Evolutionary conservation across 2,797 vertebrate species (phyloP), one percentile per base, ranked within the genome.

Genomic region (Enteromius trimaculatus): DNA sequence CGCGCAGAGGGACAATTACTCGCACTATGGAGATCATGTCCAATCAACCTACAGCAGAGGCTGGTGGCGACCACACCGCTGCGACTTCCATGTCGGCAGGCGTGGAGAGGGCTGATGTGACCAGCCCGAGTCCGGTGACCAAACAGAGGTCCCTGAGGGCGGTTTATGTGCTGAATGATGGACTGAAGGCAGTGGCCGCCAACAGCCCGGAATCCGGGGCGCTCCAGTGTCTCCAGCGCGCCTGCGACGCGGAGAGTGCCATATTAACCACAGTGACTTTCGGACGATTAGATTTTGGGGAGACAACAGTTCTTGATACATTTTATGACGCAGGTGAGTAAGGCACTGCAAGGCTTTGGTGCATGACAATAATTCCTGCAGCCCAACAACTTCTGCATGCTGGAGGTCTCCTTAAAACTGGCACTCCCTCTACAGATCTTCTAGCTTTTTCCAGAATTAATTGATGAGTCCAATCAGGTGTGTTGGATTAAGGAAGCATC

Each of bases 261-360:
- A 95, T 95, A 88, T 95, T 98, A 23, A 92, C 91, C 89, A 96
- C 93, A 0, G 91, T 98, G 69, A 94, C 95, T 76, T 97, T 98
- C 76, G 96, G 96, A 0, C 89, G 96, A 72, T 92, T 98, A 81
- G 97, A 98, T 92, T 97, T 97, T 68, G 96, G 97, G 9, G 96
- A 98, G 85, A 96, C 96, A 0, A 93, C 95, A 0, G 95, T 96
- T 86, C 94, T 98, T 84, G 97, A 99, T 88, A 92, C 95, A 65
- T 98, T 99, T 94, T 98, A 98, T 90, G 93, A 96, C 16, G 97
- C 97, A 88, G 97, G 97, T 98, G 89, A 94, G 92, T 70, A 89
- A 17, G 9, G 29, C 39, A 39, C 11, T 19, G 13, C 17, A 21
- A 47, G 1, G 47, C 64, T 58, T 34, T 10, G 14, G 31, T 47